phyloP scores from a whole-genome alignment of 2,888 invertebrate species.

The Nudaria mundana region DNA sequence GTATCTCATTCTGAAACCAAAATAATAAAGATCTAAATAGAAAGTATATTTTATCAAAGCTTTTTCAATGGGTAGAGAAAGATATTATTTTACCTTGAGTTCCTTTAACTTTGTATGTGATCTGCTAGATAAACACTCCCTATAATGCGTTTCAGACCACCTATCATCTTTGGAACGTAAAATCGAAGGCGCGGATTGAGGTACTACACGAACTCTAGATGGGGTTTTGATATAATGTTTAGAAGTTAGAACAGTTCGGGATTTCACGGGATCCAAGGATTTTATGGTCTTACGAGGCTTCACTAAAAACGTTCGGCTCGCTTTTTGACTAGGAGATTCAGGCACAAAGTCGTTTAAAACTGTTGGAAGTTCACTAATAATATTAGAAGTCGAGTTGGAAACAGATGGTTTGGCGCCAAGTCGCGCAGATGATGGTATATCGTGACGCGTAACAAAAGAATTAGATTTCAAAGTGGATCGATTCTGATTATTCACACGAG shows the following conservation, averaged over 20 bases:
- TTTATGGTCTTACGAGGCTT: constrained; percentile 64
- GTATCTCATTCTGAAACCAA: constrained; percentile 67
- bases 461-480: constrained; percentile 43
- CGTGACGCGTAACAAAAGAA: constrained; percentile 58
- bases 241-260: constrained; percentile 31
- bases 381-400: constrained; percentile 52
- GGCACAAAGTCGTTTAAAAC: constrained; percentile 60
- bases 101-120: constrained; percentile 61
- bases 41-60: no score
- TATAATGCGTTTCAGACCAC: constrained; percentile 49
- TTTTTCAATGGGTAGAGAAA: neutral
- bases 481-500: constrained; percentile 53
- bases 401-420: constrained; percentile 64
- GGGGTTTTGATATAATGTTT: constrained; percentile 26
- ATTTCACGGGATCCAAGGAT: constrained; percentile 55
- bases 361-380: constrained; percentile 60
- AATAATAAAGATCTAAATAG: no score
- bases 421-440: constrained; percentile 43
- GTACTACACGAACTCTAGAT: constrained; percentile 31
- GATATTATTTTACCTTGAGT: constrained; percentile 53
- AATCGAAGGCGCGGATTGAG: constrained; percentile 51
- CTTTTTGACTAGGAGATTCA: constrained; percentile 35
- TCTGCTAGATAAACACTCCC: constrained; percentile 55
- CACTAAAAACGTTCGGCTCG: constrained; percentile 42
- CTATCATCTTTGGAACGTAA: constrained; percentile 32